Percentiles rank a stretch among this genome's conserved stretches.
Evolutionary conservation across 2,888 invertebrate genomes (phyloP).

Genomic region (Drosophila paranaensis): DNA sequence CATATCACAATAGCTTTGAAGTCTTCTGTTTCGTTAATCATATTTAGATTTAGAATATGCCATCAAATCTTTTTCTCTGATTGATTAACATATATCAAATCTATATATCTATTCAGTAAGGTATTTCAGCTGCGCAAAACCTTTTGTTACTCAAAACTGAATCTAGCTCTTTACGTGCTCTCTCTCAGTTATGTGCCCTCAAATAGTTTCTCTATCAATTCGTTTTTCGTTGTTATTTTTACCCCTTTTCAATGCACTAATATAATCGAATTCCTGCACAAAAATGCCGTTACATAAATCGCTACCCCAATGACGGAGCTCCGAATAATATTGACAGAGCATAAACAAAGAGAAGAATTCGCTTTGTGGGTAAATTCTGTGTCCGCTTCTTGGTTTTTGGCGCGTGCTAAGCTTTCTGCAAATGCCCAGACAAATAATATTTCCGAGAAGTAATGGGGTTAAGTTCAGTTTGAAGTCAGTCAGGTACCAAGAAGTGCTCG

Average conservation of each 20-base stretch:
- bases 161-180: not conserved
- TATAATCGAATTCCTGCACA: constrained; percentile 4
- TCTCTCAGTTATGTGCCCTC: not conserved
- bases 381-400: constrained; percentile 42
- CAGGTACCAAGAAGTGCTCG: constrained; percentile 56
- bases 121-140: not conserved
- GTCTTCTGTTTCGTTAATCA: no score
- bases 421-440: constrained; percentile 52
- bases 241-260: not conserved
- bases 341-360: constrained; percentile 37
- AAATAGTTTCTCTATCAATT: not conserved
- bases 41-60: no score
- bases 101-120: no score
- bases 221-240: not conserved
- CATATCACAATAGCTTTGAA: no score
- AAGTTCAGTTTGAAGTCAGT: constrained; percentile 64
- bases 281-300: constrained; percentile 37
- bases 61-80: no score
- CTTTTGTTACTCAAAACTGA: not conserved
- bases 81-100: no score
- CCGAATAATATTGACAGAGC: constrained; percentile 52
- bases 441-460: constrained; percentile 70
- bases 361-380: constrained; percentile 6
- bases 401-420: constrained; percentile 69
- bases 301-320: constrained; percentile 1